Evolutionary conservation across 2,113 vertebrate genomes (phyloP), one percentile per base, ranked within the genome.

Genomic region (Dicentrarchus labrax): DNA sequence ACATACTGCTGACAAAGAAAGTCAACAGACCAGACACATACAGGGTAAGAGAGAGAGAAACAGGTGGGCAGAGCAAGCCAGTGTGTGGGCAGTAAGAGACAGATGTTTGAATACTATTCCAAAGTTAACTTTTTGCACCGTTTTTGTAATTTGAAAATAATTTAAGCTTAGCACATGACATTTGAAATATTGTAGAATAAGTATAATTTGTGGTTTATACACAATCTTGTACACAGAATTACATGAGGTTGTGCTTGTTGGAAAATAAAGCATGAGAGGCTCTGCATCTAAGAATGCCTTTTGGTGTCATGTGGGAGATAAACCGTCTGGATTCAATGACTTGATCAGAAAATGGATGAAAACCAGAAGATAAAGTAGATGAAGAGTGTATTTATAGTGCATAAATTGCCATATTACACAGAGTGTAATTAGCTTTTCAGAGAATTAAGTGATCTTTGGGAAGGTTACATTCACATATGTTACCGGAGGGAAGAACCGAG

Each of bases 401-500:
- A 69, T 75, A 51, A 72, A 83, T 39, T 68, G 45, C 39, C 13
- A 36, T 60, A 65, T 67, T 72, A 84, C 24, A 41, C 12, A 67
- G 6, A 2, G 12, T 22, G 51, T 74, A 65, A 90, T 90, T 76
- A 64, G 48, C 12, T 72, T 85, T 83, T 73, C 30, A 51, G 22
- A 30, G 43, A 39, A 15, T 72, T 59, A 59, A 64, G 51, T 56
- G 57, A 78, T 78, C 47, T 16, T 15, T 64, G 69, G 73, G 66
- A 77, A 76, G 68, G 61, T 77, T 57, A 76, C 56, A 60, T 71
- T 71, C 69, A 65, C 60, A 81, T 57, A 80, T 81, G 65, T 78
- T 83, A 68, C 62, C 3, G 13, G 4, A 80, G 79, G 61, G 4
- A 81, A 79, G n/a, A 70, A 60, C 19, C 8, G 7, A 70, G 71